A percentile compares a stretch with the other conserved stretches of the same genome.
Conservation (phyloP, 2,888 invertebrate species). For the Tipula lateralis region DNA sequence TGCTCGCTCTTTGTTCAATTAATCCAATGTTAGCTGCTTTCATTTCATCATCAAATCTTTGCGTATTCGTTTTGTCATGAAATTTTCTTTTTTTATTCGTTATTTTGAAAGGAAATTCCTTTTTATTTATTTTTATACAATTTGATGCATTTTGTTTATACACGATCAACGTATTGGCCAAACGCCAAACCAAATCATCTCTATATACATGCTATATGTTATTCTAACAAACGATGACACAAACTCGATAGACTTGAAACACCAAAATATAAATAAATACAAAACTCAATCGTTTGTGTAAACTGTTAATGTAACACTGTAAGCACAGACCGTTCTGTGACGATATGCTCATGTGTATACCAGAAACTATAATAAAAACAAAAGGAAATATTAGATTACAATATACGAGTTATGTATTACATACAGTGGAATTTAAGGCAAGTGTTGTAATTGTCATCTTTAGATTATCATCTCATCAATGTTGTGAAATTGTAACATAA, state of each 20-base stretch:
- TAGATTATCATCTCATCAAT: neutral
- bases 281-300: neutral
- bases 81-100: neutral
- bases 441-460: neutral
- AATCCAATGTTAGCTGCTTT: neutral
- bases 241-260: neutral
- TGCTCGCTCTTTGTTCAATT: neutral
- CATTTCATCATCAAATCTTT: neutral
- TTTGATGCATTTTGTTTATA: constrained; percentile 19
- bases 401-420: neutral
- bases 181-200: neutral
- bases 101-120: constrained; percentile 24
- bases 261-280: neutral
- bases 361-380: neutral
- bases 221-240: neutral
- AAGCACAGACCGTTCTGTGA: too few species aligned
- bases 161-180: neutral
- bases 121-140: neutral
- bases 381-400: neutral
- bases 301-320: neutral
- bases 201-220: neutral
- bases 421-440: neutral
- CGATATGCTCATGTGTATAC: neutral
- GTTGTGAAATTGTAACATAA: neutral
- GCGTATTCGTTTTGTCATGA: neutral